Base-by-base conservation (phyloP, 2,797 vertebrate species). In the Malacoctenus gilli region DNA sequence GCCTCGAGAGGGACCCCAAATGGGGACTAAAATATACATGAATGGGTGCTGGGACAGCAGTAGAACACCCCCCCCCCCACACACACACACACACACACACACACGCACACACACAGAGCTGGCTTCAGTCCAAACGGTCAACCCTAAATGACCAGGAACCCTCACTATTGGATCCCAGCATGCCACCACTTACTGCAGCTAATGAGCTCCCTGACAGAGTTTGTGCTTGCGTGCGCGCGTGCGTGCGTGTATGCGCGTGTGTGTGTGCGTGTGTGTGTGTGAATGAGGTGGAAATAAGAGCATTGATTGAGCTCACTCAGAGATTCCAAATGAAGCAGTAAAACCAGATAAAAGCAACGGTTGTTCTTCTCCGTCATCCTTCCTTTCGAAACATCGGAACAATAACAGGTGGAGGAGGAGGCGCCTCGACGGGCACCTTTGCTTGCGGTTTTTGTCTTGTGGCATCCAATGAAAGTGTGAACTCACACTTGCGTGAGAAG, bases 131-230 rank as follows among this genome's bases (percentile, higher is more conserved):
- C 69, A 77, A 41, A 9, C 12, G 14, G 60, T 62, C 58, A 51
- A 71, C 67, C 61, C 72, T 11, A 68, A 71, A 78, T 60, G 67
- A 68, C 66, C 56, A 47, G 36, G 19, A 60, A 34, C 42, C 40
- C 23, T 64, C 60, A 47, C 31, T 8, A 8, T 30, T 63, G 1
- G 4, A 37, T 51, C 37, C 23, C 65, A 59, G 56, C 66, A 62
- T 35, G 56, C 21, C 60, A 58, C 48, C 19, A 42, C 59, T 75
- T 47, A 71, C 46, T 61, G 51, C 52, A 69, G 57, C 57, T 75
- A 82, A 83, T 70, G 61, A 77, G 65, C 53, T 75, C 14, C 15
- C 46, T 60, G 48, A 71, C 63, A 43, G 58, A 8, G 51, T 40
- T 39, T 11, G 31, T 44, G 20, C 2, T 2, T 22, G 30, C 28